phyloP scores from a whole-genome alignment of 2,113 vertebrate species.

The Micronisus gabar region DNA sequence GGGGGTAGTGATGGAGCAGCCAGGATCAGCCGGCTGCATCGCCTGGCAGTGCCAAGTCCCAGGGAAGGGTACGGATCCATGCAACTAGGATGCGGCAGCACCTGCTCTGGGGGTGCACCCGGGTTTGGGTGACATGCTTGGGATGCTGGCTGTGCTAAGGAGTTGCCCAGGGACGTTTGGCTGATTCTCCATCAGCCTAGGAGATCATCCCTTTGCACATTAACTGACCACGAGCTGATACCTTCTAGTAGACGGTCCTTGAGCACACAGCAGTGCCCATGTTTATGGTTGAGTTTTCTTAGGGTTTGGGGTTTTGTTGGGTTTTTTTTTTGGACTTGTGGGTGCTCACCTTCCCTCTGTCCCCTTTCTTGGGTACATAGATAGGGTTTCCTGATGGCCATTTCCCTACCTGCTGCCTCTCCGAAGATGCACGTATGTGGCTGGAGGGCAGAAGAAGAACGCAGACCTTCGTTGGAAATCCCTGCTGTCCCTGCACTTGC shows the following conservation, averaged over 20 bases:
- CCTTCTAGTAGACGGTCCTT: neutral
- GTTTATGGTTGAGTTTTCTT: neutral
- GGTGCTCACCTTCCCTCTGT: neutral
- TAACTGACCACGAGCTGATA: neutral
- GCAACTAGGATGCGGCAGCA: neutral
- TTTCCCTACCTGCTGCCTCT: neutral
- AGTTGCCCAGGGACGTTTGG: neutral
- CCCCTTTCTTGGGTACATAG: neutral
- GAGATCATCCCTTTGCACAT: neutral
- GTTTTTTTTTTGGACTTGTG: neutral
- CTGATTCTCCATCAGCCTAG: neutral
- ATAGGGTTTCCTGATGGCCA: neutral
- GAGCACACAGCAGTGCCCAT: neutral
- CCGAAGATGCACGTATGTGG: rapidly evolving
- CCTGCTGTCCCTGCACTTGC: neutral
- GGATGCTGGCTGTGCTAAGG: neutral
- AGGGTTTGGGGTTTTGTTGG: neutral
- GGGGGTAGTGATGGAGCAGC: neutral
- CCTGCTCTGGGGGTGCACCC: neutral
- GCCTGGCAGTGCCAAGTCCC: rapidly evolving
- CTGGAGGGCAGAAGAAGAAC: neutral
- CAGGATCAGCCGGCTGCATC: neutral
- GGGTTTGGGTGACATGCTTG: rapidly evolving
- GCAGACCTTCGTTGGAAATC: rapidly evolving
- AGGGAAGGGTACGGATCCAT: neutral